Conservation (phyloP, 1,140 invertebrate species). For the Drosophila pseudoananassae region DNA sequence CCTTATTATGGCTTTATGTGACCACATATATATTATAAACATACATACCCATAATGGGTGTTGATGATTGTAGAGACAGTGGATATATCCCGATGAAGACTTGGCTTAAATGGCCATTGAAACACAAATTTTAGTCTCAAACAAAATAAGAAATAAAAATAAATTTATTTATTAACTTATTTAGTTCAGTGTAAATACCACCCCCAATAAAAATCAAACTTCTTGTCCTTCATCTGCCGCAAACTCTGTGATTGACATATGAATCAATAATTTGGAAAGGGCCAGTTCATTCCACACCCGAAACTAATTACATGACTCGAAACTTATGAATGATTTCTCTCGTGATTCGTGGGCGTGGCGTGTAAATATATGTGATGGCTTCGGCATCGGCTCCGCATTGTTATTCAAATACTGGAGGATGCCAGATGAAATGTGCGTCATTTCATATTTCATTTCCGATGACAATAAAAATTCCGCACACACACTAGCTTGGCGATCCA, state of each 20-base stretch:
- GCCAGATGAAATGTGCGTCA: conserved; percentile 35
- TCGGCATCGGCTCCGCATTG: conserved; percentile 30
- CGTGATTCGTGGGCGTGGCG: neutral
- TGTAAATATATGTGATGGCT: conserved; percentile 6
- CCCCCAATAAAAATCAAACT: neutral
- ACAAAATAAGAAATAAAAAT: neutral
- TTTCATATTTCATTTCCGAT: conserved; percentile 45
- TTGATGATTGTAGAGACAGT: neutral
- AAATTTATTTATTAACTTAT: neutral
- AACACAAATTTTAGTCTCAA: neutral
- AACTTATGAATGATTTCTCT: conserved; percentile 42
- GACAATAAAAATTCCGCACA: conserved; percentile 59
- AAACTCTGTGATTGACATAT: conserved; percentile 44
- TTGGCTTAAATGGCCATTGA: conserved; percentile 15
- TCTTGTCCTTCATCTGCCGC: conserved; percentile 18
- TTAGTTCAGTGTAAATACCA: conserved; percentile 2
- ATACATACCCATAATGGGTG: conserved; percentile 14
- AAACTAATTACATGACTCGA: conserved; percentile 67
- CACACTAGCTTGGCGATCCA: conserved; percentile 13
- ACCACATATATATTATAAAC: conserved; percentile 3
- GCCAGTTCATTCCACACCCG: conserved; percentile 17
- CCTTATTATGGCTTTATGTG: conserved; percentile 78
- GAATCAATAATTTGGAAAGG: conserved; percentile 64
- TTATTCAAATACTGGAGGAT: conserved; percentile 54
- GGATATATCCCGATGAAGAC: conserved; percentile 27